Conservation (phyloP, 2,113 vertebrate species). For the Perca flavescens region DNA sequence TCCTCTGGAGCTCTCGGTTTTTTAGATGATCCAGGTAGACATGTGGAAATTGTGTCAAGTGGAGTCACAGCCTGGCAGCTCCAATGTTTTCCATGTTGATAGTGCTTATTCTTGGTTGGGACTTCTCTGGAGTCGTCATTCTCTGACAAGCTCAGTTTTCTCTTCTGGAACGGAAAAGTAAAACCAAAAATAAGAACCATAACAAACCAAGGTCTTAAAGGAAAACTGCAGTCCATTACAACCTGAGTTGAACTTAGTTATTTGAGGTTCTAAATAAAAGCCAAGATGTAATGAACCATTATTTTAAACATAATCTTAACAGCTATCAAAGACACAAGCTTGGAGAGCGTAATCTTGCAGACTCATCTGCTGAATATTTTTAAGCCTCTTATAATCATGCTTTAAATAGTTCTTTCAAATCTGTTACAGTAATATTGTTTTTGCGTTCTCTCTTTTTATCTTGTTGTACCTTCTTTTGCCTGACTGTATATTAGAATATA, state of each 20-base stretch:
- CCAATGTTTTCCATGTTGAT: slow-evolving; percentile 24
- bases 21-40: slow-evolving; percentile 17
- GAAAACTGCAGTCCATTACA: background rate
- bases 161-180: slow-evolving; percentile 73
- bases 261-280: background rate
- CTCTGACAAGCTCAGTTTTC: slow-evolving; percentile 79
- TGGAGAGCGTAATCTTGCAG: background rate
- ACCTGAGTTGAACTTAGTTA: background rate
- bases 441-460: background rate
- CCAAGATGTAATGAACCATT: background rate
- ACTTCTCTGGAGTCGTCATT: slow-evolving; percentile 25
- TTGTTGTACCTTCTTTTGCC: background rate
- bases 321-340: background rate
- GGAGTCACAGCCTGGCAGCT: slow-evolving; percentile 27
- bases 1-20: slow-evolving; percentile 25
- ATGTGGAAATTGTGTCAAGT: slow-evolving; percentile 11
- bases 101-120: slow-evolving; percentile 41
- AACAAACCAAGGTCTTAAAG: background rate
- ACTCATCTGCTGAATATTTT: slow-evolving; percentile 1
- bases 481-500: background rate
- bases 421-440: background rate
- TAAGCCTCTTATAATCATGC: background rate
- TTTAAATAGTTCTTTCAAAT: background rate
- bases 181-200: slow-evolving; percentile 34
- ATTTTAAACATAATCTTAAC: background rate